Conservation (phyloP, 2,113 vertebrate genomes). For the Archilochus colubris region DNA sequence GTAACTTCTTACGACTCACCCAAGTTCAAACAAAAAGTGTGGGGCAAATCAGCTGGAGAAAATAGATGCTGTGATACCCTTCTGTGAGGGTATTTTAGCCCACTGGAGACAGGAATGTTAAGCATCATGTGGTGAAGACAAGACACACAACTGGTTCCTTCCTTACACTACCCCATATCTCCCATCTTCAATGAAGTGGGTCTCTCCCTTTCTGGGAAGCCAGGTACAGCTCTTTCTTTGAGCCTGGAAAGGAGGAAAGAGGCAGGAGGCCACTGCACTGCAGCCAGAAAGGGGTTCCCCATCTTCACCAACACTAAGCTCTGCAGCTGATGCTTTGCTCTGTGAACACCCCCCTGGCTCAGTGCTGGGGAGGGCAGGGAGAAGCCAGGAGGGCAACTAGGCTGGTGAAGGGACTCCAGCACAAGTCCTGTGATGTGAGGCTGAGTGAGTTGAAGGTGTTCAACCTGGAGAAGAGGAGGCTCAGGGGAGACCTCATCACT, state of each 20-base stretch:
- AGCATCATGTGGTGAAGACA: neutral
- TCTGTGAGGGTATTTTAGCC: neutral
- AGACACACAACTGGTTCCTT: neutral
- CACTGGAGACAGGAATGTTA: neutral
- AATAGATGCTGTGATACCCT: neutral
- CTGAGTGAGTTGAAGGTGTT: too few species aligned
- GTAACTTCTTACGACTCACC: neutral
- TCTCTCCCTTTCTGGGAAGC: neutral
- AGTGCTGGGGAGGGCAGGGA: neutral
- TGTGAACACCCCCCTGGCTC: neutral
- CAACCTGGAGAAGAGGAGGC: too few species aligned
- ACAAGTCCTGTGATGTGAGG: too few species aligned
- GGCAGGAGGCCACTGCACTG: neutral
- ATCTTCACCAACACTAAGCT: neutral
- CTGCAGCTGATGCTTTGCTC: neutral
- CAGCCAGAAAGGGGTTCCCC: neutral
- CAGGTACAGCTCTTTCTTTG: neutral
- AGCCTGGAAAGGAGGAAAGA: neutral
- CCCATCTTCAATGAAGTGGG: neutral
- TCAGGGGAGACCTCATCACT: too few species aligned
- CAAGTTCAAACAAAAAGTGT: neutral
- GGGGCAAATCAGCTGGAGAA: neutral
- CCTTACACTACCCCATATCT: fast-evolving
- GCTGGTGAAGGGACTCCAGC: too few species aligned
- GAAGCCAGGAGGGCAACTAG: too few species aligned